Base-by-base conservation (phyloP, 92 coral and sea anemone genomes). In the Parazoanthus atlanticus region DNA sequence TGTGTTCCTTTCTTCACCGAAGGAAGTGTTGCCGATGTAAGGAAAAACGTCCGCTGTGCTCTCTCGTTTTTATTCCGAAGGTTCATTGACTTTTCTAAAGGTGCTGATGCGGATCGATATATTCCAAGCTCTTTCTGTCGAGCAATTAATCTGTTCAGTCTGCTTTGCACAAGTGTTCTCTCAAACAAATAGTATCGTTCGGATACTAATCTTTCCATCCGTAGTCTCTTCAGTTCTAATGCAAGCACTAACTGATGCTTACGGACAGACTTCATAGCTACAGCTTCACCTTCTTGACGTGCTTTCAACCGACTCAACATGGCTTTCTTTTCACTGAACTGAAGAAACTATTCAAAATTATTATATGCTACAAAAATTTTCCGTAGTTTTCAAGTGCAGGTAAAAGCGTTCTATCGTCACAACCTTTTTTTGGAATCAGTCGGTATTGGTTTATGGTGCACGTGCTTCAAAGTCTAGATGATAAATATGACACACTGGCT, bases 81-180 rank as follows among this genome's bases (percentile, higher is more conserved):
- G 43, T 78, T 80, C 77, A 70, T 84, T 16, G 87, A 69, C 40
- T 46, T 84, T 54, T 70, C 58, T 16, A 84, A n/a, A 19, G 64
- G 87, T 11, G 38, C 38, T 36, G 79, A 84, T 1, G n/a, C 61
- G 8, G 98, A 91, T 23, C 94, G 92, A 52, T 85, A 95, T 54
- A 95, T 91, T 61, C 95, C 95, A 28, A 97, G 93, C 17, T 94
- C 93, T 41, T 89, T 91, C 88, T 97, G 99, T 47, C 95, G 95
- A 19, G 88, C 80, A 10, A 94, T 23, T 43, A 97, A 81, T 74
- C 88, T 93, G 25, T 89, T 88, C 0, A 88, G 91, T 12, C 93
- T 92, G 75, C 90, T 93, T 64, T 85, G 86, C 58, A 97, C 72
- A 0, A 97, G 86, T 6, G 97, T 89, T 81, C 84, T 94, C 88